Evolutionary conservation across 2,797 vertebrate genomes (phyloP).

Genomic region (Paedocypris micromegethes): DNA sequence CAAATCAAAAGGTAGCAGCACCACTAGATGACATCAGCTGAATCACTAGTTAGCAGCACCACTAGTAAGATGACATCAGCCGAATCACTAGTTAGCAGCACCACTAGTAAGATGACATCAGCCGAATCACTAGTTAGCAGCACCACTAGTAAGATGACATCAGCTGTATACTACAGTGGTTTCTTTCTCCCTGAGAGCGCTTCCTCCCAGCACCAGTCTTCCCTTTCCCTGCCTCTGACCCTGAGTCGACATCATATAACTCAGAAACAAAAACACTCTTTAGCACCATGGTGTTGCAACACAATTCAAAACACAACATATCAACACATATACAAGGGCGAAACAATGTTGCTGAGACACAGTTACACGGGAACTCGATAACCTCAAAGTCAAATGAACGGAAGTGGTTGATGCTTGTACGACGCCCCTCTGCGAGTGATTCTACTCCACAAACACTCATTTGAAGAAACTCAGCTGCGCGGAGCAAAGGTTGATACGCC

Average conservation of each 20-base stretch:
- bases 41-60: too few relatives aligned
- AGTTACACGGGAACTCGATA: too few relatives aligned
- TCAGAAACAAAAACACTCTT: slow-evolving; percentile 56
- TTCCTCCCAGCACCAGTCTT: slow-evolving; percentile 52
- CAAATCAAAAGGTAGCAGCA: too few relatives aligned
- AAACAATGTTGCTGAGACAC: slow-evolving; percentile 27
- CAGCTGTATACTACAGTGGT: slow-evolving; percentile 4
- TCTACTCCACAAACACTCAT: slow-evolving; percentile 6
- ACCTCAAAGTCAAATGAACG: too few relatives aligned
- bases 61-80: too few relatives aligned
- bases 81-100: too few relatives aligned
- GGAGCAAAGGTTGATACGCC: slow-evolving; percentile 10
- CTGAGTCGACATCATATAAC: slow-evolving; percentile 43
- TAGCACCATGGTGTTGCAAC: slow-evolving; percentile 65
- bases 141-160: too few relatives aligned
- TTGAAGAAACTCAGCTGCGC: not conserved
- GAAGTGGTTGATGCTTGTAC: not conserved
- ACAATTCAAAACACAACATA: slow-evolving; percentile 45
- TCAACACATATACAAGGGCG: slow-evolving; percentile 49
- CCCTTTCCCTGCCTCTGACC: slow-evolving; percentile 48
- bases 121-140: too few relatives aligned
- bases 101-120: too few relatives aligned
- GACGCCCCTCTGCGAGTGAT: not conserved
- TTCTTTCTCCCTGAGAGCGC: slow-evolving; percentile 31
- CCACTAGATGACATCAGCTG: too few relatives aligned